Evolutionary conservation across 2,113 vertebrate species (phyloP).

Genomic region (Elachura formosa): DNA sequence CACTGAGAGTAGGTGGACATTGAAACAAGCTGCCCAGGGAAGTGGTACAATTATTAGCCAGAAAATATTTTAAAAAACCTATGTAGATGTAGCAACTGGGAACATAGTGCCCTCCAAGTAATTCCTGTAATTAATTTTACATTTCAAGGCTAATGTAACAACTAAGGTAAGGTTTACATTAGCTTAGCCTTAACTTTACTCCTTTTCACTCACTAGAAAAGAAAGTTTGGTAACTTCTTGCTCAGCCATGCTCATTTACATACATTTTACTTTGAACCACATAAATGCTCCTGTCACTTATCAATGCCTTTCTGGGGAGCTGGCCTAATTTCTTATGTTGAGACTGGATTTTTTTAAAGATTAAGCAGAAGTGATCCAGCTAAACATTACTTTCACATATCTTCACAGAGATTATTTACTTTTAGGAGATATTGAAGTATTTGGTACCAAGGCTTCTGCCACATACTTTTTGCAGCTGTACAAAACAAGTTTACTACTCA

Average conservation of each 20-base stretch:
- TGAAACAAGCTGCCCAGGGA: background rate
- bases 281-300: background rate
- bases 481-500: background rate
- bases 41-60: background rate
- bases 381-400: background rate
- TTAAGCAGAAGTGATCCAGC: background rate
- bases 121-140: background rate
- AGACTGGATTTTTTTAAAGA: background rate
- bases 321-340: background rate
- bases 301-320: background rate
- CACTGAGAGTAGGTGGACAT: background rate
- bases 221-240: background rate
- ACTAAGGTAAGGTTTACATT: background rate
- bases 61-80: background rate
- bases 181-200: background rate
- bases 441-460: background rate
- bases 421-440: background rate
- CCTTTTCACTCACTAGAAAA: background rate
- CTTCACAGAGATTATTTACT: background rate
- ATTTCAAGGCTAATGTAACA: background rate
- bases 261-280: background rate
- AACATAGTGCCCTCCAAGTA: background rate
- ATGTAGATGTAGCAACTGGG: background rate
- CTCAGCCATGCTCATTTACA: background rate
- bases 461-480: background rate